These are phyloP conservation scores for Podotricha telesiphe DNA, from an alignment of 2,888 invertebrate species.

Conservation along the genomic window DNA sequence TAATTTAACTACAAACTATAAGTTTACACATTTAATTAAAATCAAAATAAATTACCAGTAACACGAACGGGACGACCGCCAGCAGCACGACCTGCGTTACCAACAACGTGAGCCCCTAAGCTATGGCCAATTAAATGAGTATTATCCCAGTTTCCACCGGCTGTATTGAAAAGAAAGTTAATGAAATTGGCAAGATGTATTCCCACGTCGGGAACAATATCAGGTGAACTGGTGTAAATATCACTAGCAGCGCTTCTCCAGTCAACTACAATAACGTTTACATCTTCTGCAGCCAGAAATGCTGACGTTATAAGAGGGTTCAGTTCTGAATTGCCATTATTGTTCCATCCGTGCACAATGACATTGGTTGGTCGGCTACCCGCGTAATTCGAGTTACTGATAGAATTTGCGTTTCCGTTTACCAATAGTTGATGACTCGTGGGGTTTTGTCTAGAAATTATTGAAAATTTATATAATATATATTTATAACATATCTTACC, in stretches of 20 bases:
- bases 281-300: constrained; percentile 51
- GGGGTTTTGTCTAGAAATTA: constrained; percentile 52
- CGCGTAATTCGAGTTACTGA: constrained; percentile 55
- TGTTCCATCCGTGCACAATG: constrained; percentile 53
- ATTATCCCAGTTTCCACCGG: constrained; percentile 64
- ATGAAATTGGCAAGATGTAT: constrained; percentile 63
- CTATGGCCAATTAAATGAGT: constrained; percentile 64
- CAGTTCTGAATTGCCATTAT: constrained; percentile 49
- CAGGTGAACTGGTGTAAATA: constrained; percentile 52
- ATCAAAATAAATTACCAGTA: constrained; percentile 56
- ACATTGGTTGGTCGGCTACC: constrained; percentile 49
- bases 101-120: constrained; percentile 67
- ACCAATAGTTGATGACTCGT: constrained; percentile 52
- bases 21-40: background rate
- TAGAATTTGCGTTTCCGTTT: constrained; percentile 52
- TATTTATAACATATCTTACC: no score
- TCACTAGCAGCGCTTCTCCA: constrained; percentile 58
- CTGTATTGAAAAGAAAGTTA: constrained; percentile 59
- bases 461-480: no score
- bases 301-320: constrained; percentile 54
- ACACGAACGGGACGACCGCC: constrained; percentile 55
- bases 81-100: constrained; percentile 61
- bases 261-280: constrained; percentile 67
- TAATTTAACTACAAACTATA: no score
- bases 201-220: constrained; percentile 60